Conservation (phyloP, 2,888 invertebrate genomes). For the Apotomis capreana region DNA sequence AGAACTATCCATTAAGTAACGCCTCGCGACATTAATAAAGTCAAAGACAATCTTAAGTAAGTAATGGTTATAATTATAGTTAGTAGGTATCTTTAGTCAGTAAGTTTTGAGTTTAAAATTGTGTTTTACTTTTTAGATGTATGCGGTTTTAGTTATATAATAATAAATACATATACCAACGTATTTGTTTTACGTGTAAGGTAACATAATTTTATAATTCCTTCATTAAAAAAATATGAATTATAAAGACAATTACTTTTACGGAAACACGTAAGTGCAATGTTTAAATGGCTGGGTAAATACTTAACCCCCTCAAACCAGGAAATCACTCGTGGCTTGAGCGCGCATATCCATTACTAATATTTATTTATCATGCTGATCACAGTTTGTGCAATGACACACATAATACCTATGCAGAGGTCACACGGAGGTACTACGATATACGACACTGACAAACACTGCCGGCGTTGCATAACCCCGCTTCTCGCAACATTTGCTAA, state of each 20-base stretch:
- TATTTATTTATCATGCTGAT: slow-evolving; percentile 61
- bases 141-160: too few species aligned
- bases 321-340: slow-evolving; percentile 21
- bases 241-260: background rate
- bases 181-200: too few species aligned
- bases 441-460: slow-evolving; percentile 43
- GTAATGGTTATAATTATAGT: too few species aligned
- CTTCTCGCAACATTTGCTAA: slow-evolving; percentile 58
- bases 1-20: background rate
- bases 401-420: slow-evolving; percentile 49
- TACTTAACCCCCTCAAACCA: slow-evolving; percentile 2
- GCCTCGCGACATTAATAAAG: background rate
- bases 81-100: too few species aligned
- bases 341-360: slow-evolving; percentile 45
- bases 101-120: too few species aligned
- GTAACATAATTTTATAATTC: too few species aligned
- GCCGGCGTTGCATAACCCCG: slow-evolving; percentile 52
- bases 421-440: slow-evolving; percentile 53
- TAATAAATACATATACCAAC: too few species aligned
- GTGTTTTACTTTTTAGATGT: too few species aligned
- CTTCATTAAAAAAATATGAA: too few species aligned
- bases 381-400: slow-evolving; percentile 66
- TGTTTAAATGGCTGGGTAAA: background rate
- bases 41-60: background rate
- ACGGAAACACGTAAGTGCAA: background rate